Conservation (phyloP, 2,113 vertebrate species). For the Burhinus bistriatus region DNA sequence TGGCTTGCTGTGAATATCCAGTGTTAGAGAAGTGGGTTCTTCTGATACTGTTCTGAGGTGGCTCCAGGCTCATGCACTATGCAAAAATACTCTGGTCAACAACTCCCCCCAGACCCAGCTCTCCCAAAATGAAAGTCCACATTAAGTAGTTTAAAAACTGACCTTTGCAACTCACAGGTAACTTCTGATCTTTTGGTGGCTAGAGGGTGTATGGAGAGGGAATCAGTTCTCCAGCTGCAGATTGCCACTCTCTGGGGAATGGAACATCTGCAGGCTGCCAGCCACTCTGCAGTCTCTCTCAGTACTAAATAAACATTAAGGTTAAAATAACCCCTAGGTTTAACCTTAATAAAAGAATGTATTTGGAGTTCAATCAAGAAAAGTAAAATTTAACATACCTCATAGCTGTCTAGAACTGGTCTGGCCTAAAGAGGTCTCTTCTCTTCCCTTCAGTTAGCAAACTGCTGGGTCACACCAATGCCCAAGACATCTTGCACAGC, state of each 20-base stretch:
- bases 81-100: neutral
- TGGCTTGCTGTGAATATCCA: neutral
- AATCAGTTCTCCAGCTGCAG: neutral
- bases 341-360: neutral
- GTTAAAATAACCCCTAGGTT: neutral
- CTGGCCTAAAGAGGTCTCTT: neutral
- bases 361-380: neutral
- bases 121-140: neutral
- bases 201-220: neutral
- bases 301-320: neutral
- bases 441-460: neutral
- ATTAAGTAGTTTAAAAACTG: neutral
- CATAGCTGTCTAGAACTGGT: neutral
- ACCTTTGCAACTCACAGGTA: neutral
- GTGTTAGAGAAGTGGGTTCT: neutral
- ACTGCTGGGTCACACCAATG: neutral
- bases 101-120: neutral
- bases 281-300: neutral
- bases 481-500: neutral
- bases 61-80: neutral
- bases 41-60: neutral
- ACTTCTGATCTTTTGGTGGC: neutral
- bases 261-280: neutral
- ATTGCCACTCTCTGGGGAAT: neutral
- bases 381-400: neutral